Base-by-base conservation (phyloP, 2,888 invertebrate genomes). In the Sesia apiformis region DNA sequence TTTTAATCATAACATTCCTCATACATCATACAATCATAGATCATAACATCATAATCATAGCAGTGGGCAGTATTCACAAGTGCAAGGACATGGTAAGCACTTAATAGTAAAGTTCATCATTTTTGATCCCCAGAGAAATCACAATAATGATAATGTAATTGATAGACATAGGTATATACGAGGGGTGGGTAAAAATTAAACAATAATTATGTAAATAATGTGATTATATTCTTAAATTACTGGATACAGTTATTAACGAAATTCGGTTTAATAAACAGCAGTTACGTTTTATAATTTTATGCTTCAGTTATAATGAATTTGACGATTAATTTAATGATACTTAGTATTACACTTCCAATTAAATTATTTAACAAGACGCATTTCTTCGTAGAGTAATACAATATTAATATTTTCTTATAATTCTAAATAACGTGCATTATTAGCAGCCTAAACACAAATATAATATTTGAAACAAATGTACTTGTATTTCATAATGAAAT, bases 221-320 rank as follows among this genome's bases (percentile, higher is more conserved):
- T 57, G 77, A 78, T 78, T 84, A 82, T 83, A 84, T 76, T 83
- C 74, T 78, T 79, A 80, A 76, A 72, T 67, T 67, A 78, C 76
- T 73, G 73, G 67, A 79, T 82, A 81, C 76, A 80, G 60, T 53
- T 70, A 72, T 79, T 76, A 77, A 72, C 69, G 63, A 74, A 77
- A 78, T 76, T 77, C 76, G 72, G 76, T 72, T 81, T 76, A 67
- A 74, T 65, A 67, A 70, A 66, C 56, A 62, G 60, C 55, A 56
- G 59, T 70, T 70, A 73, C 60, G 62, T 52, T 66, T 59, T 53
- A 43, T 51, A 40, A 49, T 52, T 40, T 51, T 49, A 58, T 50
- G n/a, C 46, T 46, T 46, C 23, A 8, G 7, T 5, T 46, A 46
- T 23, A 46, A 46, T 46, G 46, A 8, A n/a, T 8, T 46, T 46